Base-by-base conservation (phyloP, 2,113 vertebrate genomes). In the Hemicordylus capensis region DNA sequence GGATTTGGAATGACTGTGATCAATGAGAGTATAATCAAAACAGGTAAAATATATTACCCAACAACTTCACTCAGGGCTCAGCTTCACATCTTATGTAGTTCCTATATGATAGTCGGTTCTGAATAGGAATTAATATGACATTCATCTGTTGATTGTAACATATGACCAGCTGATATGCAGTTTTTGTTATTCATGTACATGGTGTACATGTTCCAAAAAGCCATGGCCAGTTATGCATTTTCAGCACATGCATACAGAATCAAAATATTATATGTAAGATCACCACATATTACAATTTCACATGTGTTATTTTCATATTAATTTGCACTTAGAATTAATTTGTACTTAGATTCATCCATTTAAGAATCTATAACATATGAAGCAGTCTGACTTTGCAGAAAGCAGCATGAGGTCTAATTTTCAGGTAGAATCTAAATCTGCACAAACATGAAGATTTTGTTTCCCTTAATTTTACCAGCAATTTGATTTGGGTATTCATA, bases 1-100 rank as follows among this genome's bases (percentile, higher is more conserved):
- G 67, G 83, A 54, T 83, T 87, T 83, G 46, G 31, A 78, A 64
- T 64, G 34, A 42, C n/a, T 37, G 54, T 85, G 66, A 79, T 73
- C 75, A 78, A 75, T 80, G 70, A 66, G 4, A 54, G 58, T 28
- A 81, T 70, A 72, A 85, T 37, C 17, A n/a, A 66, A 79, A 61
- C 20, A 48, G 66, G 61, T 61, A 73, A 85, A 61, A 79, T 37
- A 72, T 34, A 46, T 61, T 19, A 31, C 22, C 54, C 42, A 70
- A 61, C 39, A 72, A 48, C 48, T 76, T 84, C 64, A 84, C 48
- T 64, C 34, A 28, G 34, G 73, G 26, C 19, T n/a, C n/a, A 6
- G 17, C 67, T 61, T 78, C 31, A 37, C 26, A 48, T 76, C 26
- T 75, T 42, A 84, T 11, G 31, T 59, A 78, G 48, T 70, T 85